phyloP scores from a whole-genome alignment of 2,797 vertebrate genomes.

The Tragelaphus eurycerus region DNA sequence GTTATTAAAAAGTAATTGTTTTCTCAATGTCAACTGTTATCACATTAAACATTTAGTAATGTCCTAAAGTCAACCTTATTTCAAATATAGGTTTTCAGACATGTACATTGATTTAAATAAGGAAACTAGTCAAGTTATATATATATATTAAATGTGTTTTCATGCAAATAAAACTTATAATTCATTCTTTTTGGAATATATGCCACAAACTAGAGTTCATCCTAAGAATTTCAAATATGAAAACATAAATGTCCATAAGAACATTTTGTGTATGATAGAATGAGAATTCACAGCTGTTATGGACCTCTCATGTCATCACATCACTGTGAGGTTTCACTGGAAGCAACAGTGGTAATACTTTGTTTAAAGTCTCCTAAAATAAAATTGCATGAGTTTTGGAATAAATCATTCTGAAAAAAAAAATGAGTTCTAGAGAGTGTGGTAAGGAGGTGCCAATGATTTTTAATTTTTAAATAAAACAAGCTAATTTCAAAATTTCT shows the following conservation, averaged over 20 bases:
- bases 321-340: not conserved
- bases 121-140: slow-evolving; percentile 9
- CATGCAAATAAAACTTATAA: slow-evolving; percentile 34
- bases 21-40: not conserved
- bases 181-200: not conserved
- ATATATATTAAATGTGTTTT: slow-evolving; percentile 4
- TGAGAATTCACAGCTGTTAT: not conserved
- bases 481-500: not conserved
- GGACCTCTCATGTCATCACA: not conserved
- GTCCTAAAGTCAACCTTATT: not conserved
- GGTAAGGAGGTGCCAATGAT: not conserved
- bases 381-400: slow-evolving; percentile 2
- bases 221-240: slow-evolving; percentile 26
- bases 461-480: not conserved
- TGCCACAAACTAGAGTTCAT: not conserved
- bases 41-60: not conserved
- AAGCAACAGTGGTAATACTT: not conserved
- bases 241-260: not conserved
- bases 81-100: slow-evolving; percentile 18
- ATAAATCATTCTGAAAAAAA: not conserved
- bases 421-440: not conserved
- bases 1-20: not conserved
- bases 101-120: not conserved
- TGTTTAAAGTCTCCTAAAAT: not conserved
- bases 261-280: not conserved